These are phyloP conservation scores for Heteropelma amictum DNA, from an alignment of 2,888 invertebrate genomes.

Conservation along the genomic window DNA sequence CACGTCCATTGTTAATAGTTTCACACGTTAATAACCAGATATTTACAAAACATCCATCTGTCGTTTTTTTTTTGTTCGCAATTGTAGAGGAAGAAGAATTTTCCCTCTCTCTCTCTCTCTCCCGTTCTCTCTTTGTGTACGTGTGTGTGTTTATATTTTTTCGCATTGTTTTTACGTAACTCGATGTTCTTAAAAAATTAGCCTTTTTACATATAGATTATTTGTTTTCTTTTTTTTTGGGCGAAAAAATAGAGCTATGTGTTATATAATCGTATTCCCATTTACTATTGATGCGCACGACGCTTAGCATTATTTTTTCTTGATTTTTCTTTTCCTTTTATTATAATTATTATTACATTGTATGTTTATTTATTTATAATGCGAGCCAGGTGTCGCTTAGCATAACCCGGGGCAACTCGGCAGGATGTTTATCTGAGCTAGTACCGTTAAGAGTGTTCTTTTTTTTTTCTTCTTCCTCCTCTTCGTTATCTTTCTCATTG, in stretches of 20 bases:
- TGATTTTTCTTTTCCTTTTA: slow-evolving; percentile 30
- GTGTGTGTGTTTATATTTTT: slow-evolving; percentile 31
- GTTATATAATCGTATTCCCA: slow-evolving; percentile 58
- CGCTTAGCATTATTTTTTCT: slow-evolving; percentile 52
- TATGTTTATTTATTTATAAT: slow-evolving; percentile 63
- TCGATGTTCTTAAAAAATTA: slow-evolving; percentile 67
- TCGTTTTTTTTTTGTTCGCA: slow-evolving; percentile 38
- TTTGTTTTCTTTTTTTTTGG: slow-evolving; percentile 61
- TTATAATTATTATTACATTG: slow-evolving; percentile 38
- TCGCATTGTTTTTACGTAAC: slow-evolving; percentile 43
- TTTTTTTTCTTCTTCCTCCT: slow-evolving; percentile 23
- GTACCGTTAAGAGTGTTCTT: slow-evolving; percentile 71
- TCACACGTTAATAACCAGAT: slow-evolving; percentile 53
- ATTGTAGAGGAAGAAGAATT: slow-evolving; percentile 52
- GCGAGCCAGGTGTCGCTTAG: slow-evolving; percentile 70
- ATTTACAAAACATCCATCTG: slow-evolving; percentile 54
- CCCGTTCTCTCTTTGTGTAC: not conserved
- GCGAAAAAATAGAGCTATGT: slow-evolving; percentile 70
- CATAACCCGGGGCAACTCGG: slow-evolving; percentile 72
- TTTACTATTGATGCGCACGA: slow-evolving; percentile 56
- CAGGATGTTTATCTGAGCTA: slow-evolving; percentile 73
- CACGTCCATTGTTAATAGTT: slow-evolving; percentile 31
- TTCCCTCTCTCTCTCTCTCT: slow-evolving; percentile 17
- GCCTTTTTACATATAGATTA: slow-evolving; percentile 63
- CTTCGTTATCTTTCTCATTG: slow-evolving; percentile 29